Percentiles rank a stretch among this genome's conserved stretches.
phyloP scores from a whole-genome alignment of 2,113 vertebrate genomes.

The Oreochromis niloticus region DNA sequence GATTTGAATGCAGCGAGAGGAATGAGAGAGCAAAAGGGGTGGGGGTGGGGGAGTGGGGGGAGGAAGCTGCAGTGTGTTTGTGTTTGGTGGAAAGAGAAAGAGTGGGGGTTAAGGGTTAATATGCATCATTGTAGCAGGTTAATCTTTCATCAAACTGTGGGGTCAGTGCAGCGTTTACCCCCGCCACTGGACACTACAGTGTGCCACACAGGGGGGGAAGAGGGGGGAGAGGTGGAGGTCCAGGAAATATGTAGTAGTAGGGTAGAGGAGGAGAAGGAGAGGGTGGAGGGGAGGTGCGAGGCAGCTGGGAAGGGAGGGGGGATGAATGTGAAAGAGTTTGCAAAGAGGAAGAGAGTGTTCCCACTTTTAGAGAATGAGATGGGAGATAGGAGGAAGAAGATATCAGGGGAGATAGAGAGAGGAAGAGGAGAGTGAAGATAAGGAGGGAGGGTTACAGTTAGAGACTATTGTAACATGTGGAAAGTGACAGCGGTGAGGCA shows the following conservation, averaged over 20 bases:
- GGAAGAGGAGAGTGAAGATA: neutral
- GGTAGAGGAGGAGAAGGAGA: neutral
- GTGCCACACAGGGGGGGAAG: neutral
- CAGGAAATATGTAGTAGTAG: neutral
- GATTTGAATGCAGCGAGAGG: conserved; percentile 66
- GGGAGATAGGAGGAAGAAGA: neutral
- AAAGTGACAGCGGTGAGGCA: conserved; percentile 2
- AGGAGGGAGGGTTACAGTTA: neutral
- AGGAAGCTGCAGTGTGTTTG: conserved; percentile 41
- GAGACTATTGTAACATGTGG: conserved; percentile 2
- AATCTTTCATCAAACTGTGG: conserved; percentile 63
- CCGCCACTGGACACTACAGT: conserved; percentile 4
- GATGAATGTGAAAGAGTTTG: neutral
- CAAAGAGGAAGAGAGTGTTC: neutral
- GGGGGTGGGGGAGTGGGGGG: neutral
- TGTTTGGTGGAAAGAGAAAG: conserved; percentile 11
- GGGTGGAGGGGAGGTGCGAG: neutral
- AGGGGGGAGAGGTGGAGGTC: neutral
- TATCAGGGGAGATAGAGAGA: neutral
- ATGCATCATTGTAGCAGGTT: conserved; percentile 59
- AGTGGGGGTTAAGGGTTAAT: conserved; percentile 62
- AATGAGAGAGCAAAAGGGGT: conserved; percentile 1
- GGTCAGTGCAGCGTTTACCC: conserved; percentile 52
- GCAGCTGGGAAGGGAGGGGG: neutral
- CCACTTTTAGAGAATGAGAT: neutral